phyloP scores from a whole-genome alignment of 2,113 vertebrate genomes.

The Bungarus multicinctus region DNA sequence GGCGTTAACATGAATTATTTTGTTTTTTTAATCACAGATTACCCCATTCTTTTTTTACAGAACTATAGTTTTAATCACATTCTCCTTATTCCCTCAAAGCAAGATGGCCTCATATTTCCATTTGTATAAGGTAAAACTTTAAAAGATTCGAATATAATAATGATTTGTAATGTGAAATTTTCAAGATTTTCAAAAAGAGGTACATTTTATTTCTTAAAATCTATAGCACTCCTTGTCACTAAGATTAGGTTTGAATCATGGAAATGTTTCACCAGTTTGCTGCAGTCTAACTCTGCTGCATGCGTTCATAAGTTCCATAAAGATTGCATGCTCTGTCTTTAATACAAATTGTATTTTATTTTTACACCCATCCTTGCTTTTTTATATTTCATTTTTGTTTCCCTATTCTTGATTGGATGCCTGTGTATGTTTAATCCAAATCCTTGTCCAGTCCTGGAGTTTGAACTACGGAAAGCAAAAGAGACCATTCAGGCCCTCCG shows the following conservation, averaged over 20 bases:
- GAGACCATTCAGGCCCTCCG: slow-evolving; percentile 99
- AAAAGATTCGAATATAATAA: neutral
- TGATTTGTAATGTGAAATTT: neutral
- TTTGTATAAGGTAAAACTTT: neutral
- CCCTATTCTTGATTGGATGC: slow-evolving; percentile 97
- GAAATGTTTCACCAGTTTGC: slow-evolving; percentile 80
- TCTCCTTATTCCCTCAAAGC: neutral
- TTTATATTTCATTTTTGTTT: slow-evolving; percentile 92
- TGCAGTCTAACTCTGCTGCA: slow-evolving; percentile 97
- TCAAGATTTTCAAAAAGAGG: neutral
- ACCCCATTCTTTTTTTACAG: neutral
- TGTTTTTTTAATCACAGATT: neutral
- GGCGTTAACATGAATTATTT: neutral
- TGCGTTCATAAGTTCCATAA: slow-evolving; percentile 88
- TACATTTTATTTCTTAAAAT: slow-evolving; percentile 18
- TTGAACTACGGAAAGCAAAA: slow-evolving; percentile 99
- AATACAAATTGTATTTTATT: slow-evolving; percentile 81
- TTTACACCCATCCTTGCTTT: slow-evolving; percentile 94
- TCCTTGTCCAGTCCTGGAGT: slow-evolving; percentile 99
- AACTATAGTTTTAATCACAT: slow-evolving; percentile 37
- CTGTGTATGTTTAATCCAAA: slow-evolving; percentile 94
- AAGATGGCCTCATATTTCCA: slow-evolving; percentile 7
- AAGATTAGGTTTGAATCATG: slow-evolving; percentile 57
- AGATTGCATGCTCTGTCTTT: slow-evolving; percentile 84
- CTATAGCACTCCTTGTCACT: slow-evolving; percentile 81